A percentile compares a stretch with the other conserved stretches of the same genome.
Evolutionary conservation across 2,113 vertebrate species (phyloP).

Genomic region (Oostethus manadensis): DNA sequence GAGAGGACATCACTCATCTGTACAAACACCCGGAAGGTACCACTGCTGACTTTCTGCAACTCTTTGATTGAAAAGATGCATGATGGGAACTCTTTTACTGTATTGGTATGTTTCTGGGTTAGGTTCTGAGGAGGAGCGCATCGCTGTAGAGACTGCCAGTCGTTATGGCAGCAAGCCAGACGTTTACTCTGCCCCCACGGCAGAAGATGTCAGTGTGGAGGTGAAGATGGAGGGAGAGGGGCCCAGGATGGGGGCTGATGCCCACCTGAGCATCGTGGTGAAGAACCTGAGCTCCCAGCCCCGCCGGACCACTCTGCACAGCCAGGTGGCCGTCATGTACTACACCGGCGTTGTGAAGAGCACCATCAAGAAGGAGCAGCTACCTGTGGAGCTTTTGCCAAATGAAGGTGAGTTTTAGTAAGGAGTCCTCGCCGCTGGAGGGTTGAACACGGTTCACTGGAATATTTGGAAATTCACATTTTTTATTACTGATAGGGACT

Average conservation of each 20-base stretch:
- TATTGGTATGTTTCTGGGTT: slow-evolving; percentile 1
- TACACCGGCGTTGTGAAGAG: slow-evolving; percentile 82
- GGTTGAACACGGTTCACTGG: too few species aligned
- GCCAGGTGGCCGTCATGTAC: slow-evolving; percentile 79
- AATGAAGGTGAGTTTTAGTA: slow-evolving; percentile 65
- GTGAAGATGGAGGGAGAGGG: slow-evolving; percentile 80
- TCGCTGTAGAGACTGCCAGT: slow-evolving; percentile 82
- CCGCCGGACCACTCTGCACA: slow-evolving; percentile 74
- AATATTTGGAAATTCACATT: too few species aligned
- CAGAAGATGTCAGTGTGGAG: slow-evolving; percentile 71
- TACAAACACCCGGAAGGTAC: slow-evolving; percentile 86
- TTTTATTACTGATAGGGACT: too few species aligned
- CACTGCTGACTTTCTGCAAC: background rate
- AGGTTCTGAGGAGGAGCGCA: slow-evolving; percentile 78
- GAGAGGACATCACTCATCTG: slow-evolving; percentile 74
- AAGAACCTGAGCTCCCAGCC: slow-evolving; percentile 69
- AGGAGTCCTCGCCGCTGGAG: too few species aligned
- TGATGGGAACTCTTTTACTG: slow-evolving; percentile 23
- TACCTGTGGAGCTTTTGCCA: slow-evolving; percentile 61
- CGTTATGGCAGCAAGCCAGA: slow-evolving; percentile 80
- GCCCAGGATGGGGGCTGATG: slow-evolving; percentile 75
- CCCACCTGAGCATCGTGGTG: slow-evolving; percentile 68
- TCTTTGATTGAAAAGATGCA: background rate
- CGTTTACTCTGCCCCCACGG: slow-evolving; percentile 58
- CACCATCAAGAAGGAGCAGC: slow-evolving; percentile 75